A percentile compares a stretch with the other conserved stretches of the same genome.
Conservation (phyloP, 1,140 invertebrate genomes). For the Oreohelix idahoensis region DNA sequence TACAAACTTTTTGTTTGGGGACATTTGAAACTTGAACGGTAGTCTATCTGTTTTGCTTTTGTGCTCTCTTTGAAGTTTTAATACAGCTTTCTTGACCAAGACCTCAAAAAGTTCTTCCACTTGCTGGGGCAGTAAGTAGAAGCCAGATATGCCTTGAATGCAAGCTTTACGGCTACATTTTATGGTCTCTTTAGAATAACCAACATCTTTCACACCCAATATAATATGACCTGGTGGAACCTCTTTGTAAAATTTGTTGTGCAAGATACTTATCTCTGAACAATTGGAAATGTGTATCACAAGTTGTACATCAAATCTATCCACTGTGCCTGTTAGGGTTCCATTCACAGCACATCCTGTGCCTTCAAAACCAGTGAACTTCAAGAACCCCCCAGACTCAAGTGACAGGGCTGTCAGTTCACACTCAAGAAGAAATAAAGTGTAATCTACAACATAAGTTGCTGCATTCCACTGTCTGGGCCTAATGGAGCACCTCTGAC, state of each 20-base stretch:
- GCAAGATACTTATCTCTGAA: constrained; percentile 41
- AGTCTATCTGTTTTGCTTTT: constrained; percentile 56
- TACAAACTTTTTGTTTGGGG: constrained; percentile 45
- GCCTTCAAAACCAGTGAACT: constrained; percentile 50
- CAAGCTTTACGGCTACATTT: constrained; percentile 31
- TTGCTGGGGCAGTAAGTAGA: constrained; percentile 50
- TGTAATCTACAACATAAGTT: constrained; percentile 57
- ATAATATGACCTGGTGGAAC: constrained; percentile 59
- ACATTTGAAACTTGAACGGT: constrained; percentile 57
- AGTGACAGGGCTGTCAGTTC: constrained; percentile 47
- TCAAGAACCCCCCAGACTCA: constrained; percentile 36
- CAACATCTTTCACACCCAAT: constrained; percentile 41
- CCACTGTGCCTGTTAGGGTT: constrained; percentile 47
- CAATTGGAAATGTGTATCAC: constrained; percentile 51
- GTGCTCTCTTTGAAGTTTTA: constrained; percentile 54
- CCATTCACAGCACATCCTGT: constrained; percentile 58
- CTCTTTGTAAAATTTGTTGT: constrained; percentile 41
- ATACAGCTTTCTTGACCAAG: constrained; percentile 53
- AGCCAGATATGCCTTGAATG: constrained; percentile 36
- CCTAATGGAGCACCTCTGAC: constrained; percentile 49
- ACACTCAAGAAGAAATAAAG: constrained; percentile 52
- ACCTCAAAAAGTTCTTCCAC: constrained; percentile 43
- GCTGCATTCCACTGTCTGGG: constrained; percentile 48
- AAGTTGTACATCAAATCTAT: constrained; percentile 59
- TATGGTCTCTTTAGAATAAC: constrained; percentile 7